phyloP scores from a whole-genome alignment of 64 coral and sea anemone genomes.

The Acropora yongei region DNA sequence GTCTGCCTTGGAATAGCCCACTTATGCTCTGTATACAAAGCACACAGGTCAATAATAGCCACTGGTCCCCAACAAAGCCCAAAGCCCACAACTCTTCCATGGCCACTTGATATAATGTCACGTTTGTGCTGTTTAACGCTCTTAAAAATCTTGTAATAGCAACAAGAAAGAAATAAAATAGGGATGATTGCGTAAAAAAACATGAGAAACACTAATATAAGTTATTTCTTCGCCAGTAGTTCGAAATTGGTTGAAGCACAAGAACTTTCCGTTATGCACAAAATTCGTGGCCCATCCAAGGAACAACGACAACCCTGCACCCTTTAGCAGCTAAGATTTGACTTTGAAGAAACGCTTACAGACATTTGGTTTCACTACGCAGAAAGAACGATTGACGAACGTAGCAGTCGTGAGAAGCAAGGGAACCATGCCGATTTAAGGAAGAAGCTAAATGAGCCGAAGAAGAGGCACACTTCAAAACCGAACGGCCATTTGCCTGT shows the following conservation, averaged over 20 bases:
- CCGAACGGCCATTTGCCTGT: neutral
- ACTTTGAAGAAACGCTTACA: neutral
- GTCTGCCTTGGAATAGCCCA: neutral
- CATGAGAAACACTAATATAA: neutral
- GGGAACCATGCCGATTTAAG: neutral
- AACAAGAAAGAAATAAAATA: neutral
- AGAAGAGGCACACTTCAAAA: neutral
- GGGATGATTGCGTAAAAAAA: neutral
- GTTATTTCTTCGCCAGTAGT: neutral
- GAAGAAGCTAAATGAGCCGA: neutral
- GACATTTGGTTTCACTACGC: neutral
- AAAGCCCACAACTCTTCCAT: neutral
- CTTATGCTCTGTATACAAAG: neutral
- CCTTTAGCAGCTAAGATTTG: neutral
- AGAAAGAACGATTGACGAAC: neutral
- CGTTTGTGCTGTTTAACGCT: neutral
- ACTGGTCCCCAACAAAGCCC: slow-evolving; percentile 20
- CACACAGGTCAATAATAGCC: slow-evolving; percentile 20
- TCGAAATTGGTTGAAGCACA: neutral
- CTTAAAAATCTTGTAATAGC: neutral
- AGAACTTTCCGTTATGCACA: neutral
- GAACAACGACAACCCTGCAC: too few relatives aligned
- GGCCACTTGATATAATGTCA: neutral
- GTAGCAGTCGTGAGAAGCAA: neutral
- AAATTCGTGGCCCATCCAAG: neutral